A percentile compares a stretch with the other conserved stretches of the same genome.
Conservation (phyloP, 1,140 invertebrate species). For the Latrodectus geometricus region DNA sequence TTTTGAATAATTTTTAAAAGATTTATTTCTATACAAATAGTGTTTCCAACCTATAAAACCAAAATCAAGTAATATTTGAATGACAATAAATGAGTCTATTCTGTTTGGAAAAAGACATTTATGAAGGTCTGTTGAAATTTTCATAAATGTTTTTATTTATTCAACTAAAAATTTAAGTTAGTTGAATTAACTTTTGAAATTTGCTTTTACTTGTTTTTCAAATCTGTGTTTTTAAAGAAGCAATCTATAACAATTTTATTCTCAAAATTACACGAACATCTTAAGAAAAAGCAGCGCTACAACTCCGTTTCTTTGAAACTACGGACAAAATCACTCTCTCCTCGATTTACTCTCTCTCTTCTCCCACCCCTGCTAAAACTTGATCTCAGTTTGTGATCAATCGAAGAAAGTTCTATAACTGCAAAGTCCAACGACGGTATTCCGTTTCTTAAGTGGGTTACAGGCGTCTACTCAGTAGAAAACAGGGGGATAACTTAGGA, state of each 20-base stretch:
- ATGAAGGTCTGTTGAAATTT: too few species aligned
- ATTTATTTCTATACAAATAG: too few species aligned
- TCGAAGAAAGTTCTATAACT: conserved; percentile 27
- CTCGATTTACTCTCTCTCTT: background rate
- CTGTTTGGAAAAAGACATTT: too few species aligned
- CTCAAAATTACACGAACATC: background rate
- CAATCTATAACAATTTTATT: background rate
- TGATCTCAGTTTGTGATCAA: conserved; percentile 21
- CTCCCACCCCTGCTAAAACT: background rate
- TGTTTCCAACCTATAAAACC: too few species aligned
- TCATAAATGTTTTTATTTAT: too few species aligned
- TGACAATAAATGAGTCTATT: too few species aligned
- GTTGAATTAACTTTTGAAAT: background rate
- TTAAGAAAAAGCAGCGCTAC: background rate
- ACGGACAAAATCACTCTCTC: background rate
- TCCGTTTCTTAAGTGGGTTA: conserved; percentile 34
- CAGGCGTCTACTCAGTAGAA: background rate
- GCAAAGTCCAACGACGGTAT: background rate
- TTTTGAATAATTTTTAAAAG: too few species aligned
- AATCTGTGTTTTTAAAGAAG: background rate
- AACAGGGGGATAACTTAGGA: background rate
- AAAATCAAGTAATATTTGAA: too few species aligned
- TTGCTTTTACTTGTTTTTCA: background rate
- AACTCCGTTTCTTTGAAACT: background rate
- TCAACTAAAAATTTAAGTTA: too few species aligned